Evolutionary conservation across 2,113 vertebrate genomes (phyloP), one percentile per base, ranked within the genome.

Genomic region (Callipepla californica): DNA sequence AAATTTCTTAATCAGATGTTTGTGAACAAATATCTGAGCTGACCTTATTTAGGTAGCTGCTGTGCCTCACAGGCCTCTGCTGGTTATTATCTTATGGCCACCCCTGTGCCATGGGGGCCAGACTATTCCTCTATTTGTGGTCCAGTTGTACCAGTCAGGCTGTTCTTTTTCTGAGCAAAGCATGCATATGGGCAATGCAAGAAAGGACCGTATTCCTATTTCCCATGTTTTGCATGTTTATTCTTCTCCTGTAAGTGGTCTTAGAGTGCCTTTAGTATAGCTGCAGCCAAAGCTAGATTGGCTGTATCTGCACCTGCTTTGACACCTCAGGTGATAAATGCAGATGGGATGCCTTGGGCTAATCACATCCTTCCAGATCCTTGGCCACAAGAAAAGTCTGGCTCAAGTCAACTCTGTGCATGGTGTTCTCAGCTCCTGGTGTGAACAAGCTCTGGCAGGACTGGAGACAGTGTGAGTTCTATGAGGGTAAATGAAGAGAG

Each of bases 131-230:
- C 65, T 26, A 14, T 9, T n/a, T 62, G 32, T 17, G 10, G 34
- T 77, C 7, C 53, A 47, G 0, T 17, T 47, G 40, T 48, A 34
- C 18, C 51, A 72, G 47, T 8, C 51, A 45, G 45, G 42, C 21
- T 75, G 21, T 6, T 84, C 32, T 12, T 75, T 53, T 40, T 21
- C 45, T 18, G 18, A 78, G 51, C 45, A 89, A 55, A 62, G 4
- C 28, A 7, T 65, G 57, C 30, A 48, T 36, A 36, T 4, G 20
- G 8, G 42, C 50, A 74, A 2, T 0, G 0, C 45, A 50, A 67
- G 61, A 77, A 70, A 20, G 20, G 13, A 38, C 20, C 13, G 8
- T 7, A 51, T 51, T 23, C 23, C 50, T 26, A 25, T 51, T 51
- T 51, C 50, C 11, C 23, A 61, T 68, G 42, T 16, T 63, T 19